phyloP scores from a whole-genome alignment of 2,888 invertebrate species.

The Folsomia candida region DNA sequence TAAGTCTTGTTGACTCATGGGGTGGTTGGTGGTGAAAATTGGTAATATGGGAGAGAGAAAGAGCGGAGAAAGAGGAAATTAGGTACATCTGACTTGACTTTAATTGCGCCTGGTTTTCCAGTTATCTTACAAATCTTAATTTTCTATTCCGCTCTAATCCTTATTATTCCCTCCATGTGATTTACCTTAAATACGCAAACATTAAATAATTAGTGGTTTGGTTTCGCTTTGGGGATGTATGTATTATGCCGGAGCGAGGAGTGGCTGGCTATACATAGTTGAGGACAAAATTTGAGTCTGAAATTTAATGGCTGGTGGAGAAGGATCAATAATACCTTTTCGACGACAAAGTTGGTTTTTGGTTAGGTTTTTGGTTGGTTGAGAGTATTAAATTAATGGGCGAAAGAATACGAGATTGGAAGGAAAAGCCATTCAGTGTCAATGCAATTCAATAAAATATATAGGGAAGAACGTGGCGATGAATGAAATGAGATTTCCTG shows the following conservation, averaged over 20 bases:
- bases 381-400: background rate
- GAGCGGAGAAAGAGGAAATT: background rate
- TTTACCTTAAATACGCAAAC: background rate
- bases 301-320: too few relatives aligned
- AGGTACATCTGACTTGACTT: background rate
- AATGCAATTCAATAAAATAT: conserved; percentile 6
- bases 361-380: background rate
- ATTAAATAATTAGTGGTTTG: background rate
- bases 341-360: too few relatives aligned
- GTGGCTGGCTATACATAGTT: too few relatives aligned
- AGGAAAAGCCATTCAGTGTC: background rate
- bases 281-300: too few relatives aligned
- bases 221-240: too few relatives aligned
- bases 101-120: background rate
- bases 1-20: background rate
- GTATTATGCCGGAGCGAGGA: too few relatives aligned
- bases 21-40: background rate
- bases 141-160: background rate
- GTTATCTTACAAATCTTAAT: background rate
- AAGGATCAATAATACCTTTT: too few relatives aligned
- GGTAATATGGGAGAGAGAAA: too few relatives aligned
- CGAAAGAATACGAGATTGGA: background rate
- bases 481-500: conserved; percentile 3
- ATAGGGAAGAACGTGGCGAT: background rate
- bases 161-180: background rate